A percentile compares a stretch with the other conserved stretches of the same genome.
These are phyloP conservation scores for Solea senegalensis DNA, from an alignment of 2,113 vertebrate species.

Conservation along the genomic window DNA sequence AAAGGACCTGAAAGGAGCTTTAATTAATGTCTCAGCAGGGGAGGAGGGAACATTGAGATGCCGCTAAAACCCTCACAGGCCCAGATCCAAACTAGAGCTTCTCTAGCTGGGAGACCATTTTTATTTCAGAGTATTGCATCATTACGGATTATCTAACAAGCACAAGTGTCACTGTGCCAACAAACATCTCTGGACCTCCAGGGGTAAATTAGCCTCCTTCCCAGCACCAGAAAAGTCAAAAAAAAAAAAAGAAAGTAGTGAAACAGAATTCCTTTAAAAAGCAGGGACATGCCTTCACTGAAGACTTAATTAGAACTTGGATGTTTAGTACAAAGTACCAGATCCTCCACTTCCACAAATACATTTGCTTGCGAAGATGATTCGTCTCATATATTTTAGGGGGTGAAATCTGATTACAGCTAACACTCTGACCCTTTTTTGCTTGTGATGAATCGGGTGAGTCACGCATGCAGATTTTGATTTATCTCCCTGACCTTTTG, in stretches of 20 bases:
- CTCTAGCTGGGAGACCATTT: slow-evolving; percentile 63
- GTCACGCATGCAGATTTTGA: slow-evolving; percentile 75
- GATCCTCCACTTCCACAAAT: slow-evolving; percentile 50
- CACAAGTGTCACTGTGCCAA: slow-evolving; percentile 81
- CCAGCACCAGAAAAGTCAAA: slow-evolving; percentile 37
- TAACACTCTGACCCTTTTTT: slow-evolving; percentile 67
- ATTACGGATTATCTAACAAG: slow-evolving; percentile 80
- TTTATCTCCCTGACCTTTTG: slow-evolving; percentile 85
- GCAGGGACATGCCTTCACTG: slow-evolving; percentile 47
- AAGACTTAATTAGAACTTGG: slow-evolving; percentile 67
- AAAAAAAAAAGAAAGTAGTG: slow-evolving; percentile 55
- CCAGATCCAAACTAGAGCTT: slow-evolving; percentile 68
- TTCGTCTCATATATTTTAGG: slow-evolving; percentile 66
- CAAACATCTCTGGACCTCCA: slow-evolving; percentile 79
- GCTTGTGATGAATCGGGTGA: slow-evolving; percentile 78
- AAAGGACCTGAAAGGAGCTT: slow-evolving; percentile 69
- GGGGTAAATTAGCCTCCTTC: slow-evolving; percentile 78
- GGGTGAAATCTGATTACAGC: slow-evolving; percentile 71
- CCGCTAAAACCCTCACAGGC: slow-evolving; percentile 70
- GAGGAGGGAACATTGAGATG: slow-evolving; percentile 55
- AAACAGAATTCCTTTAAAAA: slow-evolving; percentile 57
- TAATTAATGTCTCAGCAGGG: slow-evolving; percentile 83
- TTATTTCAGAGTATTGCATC: slow-evolving; percentile 81
- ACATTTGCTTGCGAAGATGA: slow-evolving; percentile 59
- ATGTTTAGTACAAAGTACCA: slow-evolving; percentile 59